Percentiles rank a stretch among this genome's conserved stretches.
phyloP scores from a whole-genome alignment of 2,113 vertebrate species.

The Pseudonaja textilis region DNA sequence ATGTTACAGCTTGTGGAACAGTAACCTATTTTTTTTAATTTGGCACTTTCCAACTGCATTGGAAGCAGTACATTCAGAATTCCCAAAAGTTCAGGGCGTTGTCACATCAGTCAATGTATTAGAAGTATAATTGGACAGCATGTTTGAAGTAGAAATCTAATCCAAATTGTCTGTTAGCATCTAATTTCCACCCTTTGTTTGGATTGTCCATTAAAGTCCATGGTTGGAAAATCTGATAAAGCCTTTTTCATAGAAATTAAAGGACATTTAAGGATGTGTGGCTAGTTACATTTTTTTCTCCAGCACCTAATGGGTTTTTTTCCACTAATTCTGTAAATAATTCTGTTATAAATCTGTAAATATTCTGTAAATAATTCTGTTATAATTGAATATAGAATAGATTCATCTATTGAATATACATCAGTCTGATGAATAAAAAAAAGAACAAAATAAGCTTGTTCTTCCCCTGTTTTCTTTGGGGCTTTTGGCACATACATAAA shows the following conservation, averaged over 20 bases:
- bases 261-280: background rate
- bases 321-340: background rate
- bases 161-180: background rate
- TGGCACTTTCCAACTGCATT: background rate
- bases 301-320: background rate
- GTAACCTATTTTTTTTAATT: background rate
- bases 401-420: too few species aligned
- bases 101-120: background rate
- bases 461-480: background rate
- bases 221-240: background rate
- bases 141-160: background rate
- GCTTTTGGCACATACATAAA: background rate
- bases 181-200: background rate
- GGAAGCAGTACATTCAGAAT: background rate
- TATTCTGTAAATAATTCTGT: too few species aligned
- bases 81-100: background rate
- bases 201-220: background rate
- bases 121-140: background rate
- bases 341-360: too few species aligned
- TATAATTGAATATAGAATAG: background rate
- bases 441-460: background rate
- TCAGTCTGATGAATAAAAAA: background rate
- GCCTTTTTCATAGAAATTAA: background rate
- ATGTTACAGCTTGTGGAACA: background rate
- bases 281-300: background rate